Conservation (phyloP, 2,113 vertebrate genomes). For the Sinocyclocheilus maitianheensis region DNA sequence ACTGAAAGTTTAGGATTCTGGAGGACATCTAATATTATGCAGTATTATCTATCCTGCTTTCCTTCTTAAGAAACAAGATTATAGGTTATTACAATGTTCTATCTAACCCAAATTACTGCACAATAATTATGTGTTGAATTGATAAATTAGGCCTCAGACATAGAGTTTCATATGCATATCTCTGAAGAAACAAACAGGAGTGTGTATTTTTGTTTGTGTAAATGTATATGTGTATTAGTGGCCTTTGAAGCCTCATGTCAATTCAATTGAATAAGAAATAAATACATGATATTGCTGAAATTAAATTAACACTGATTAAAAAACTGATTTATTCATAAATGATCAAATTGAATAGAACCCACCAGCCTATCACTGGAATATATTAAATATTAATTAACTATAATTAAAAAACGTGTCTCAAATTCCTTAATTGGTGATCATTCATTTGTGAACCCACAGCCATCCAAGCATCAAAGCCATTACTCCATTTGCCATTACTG, state of each 20-base stretch:
- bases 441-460: too few species aligned
- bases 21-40: not conserved
- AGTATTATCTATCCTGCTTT: not conserved
- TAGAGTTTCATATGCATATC: not conserved
- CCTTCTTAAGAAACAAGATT: not conserved
- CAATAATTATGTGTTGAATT: not conserved
- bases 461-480: too few species aligned
- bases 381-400: not conserved
- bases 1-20: not conserved
- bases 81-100: not conserved
- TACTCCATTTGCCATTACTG: too few species aligned
- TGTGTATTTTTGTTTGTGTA: not conserved
- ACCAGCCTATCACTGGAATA: not conserved
- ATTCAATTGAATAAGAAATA: too few species aligned
- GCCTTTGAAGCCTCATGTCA: too few species aligned
- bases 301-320: too few species aligned
- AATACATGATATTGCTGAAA: too few species aligned
- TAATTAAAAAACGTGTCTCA: not conserved
- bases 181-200: not conserved
- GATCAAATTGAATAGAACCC: not conserved
- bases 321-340: too few species aligned
- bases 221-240: too few species aligned
- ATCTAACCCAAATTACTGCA: not conserved
- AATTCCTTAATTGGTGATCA: not conserved
- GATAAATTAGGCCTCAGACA: not conserved